Base-by-base conservation (phyloP, 2,113 vertebrate species). In the Chionis minor region DNA sequence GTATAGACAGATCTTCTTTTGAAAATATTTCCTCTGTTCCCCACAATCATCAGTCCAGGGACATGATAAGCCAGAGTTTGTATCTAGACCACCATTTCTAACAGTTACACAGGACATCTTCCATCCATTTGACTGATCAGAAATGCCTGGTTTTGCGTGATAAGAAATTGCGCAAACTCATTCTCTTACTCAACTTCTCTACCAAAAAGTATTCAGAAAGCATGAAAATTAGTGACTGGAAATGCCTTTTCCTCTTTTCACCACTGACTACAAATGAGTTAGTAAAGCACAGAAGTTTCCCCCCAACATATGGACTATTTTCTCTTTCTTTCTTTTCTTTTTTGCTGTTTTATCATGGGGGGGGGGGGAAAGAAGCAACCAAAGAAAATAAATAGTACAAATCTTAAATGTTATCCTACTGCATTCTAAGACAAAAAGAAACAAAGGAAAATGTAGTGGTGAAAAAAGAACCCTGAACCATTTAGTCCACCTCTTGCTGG, bases 311-410 rank as follows among this genome's bases (percentile, higher is more conserved):
- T 10, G 14, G 28, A 63, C 6, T 56, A 33, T 24, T 78, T 81
- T 74, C 38, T 73, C 15, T 89, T 94, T 63, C 23, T 69, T 75
- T 22, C 9, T 86, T 80, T 70, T 52, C 3, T 69, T 61, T 79
- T 89, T 79, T 54, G 12, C 23, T 5, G 15, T 75, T 82, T 52
- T n/a, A 49, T 23, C 4, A 21, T 65, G 20, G 24, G 49, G 33
- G 56, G 44, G 4, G 7, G 6, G 5, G 6, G 3, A 3, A 20
- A 21, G 6, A 42, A 35, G 5, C 4, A 23, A 12, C 4, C 15
- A 47, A 74, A 73, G 20, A 56, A 80, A 63, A 70, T 19, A 47
- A 85, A 73, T 19, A 52, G 12, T 9, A 40, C 6, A 77, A 40
- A 63, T 44, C 13, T 54, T 90, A 82, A 73, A 90, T 35, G 9